Percentiles rank a stretch among this genome's conserved stretches.
These are phyloP conservation scores for Saccopteryx leptura DNA, from an alignment of 2,113 vertebrate species.

Conservation along the genomic window DNA sequence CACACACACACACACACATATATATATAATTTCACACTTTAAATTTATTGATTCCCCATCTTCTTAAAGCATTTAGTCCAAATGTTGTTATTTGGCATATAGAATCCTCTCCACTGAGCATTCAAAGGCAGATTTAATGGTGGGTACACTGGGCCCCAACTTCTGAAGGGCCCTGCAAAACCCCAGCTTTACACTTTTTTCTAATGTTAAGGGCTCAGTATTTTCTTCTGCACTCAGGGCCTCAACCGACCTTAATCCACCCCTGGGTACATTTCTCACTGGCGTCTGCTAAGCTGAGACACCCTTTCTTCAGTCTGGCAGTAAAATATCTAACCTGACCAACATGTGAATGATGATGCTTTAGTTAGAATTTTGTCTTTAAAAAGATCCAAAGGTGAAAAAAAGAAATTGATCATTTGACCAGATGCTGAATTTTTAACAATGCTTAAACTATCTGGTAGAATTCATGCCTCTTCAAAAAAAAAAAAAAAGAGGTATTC, in stretches of 20 bases:
- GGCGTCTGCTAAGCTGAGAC: background rate
- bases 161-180: no score
- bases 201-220: no score
- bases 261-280: background rate
- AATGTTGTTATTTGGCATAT: background rate
- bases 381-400: background rate
- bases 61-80: background rate
- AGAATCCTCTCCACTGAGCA: background rate
- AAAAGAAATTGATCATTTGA: background rate
- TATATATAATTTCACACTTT: background rate
- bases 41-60: background rate
- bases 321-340: background rate
- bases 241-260: no score
- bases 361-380: background rate
- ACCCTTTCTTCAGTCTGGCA: background rate
- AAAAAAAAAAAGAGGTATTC: background rate
- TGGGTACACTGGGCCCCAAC: no score
- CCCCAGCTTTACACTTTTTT: no score
- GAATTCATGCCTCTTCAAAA: background rate
- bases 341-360: background rate
- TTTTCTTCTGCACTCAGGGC: no score
- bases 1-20: background rate
- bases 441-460: background rate
- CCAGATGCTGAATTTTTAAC: background rate
- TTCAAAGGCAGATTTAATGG: no score